A percentile compares a stretch with the other conserved stretches of the same genome.
Conservation (phyloP, 2,888 invertebrate species). For the Rapana venosa region DNA sequence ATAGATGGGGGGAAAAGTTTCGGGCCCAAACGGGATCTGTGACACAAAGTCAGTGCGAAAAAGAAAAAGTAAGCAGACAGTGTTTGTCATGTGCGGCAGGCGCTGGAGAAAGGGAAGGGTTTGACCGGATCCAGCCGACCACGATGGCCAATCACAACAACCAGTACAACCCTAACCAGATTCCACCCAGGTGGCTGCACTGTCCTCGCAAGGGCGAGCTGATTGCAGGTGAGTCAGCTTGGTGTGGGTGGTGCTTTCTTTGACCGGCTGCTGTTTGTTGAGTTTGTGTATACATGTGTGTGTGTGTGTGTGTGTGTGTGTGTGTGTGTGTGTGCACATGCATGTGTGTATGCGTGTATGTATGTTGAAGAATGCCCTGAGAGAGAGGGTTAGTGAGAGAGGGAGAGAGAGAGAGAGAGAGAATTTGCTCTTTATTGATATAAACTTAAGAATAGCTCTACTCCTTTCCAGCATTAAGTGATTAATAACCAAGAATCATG, state of each 20-base stretch:
- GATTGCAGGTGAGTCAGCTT: conserved; percentile 69
- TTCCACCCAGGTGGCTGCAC: conserved; percentile 79
- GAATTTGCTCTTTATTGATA: no score
- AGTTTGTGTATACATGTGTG: no score
- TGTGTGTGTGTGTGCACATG: background rate
- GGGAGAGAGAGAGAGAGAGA: no score
- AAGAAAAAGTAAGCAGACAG: no score
- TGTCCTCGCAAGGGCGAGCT: conserved; percentile 79
- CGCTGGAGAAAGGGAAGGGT: no score
- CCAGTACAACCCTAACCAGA: conserved; percentile 49
- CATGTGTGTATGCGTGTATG: background rate
- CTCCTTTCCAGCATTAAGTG: background rate
- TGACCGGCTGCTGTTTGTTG: background rate
- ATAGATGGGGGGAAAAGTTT: no score
- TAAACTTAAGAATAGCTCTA: no score
- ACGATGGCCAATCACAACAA: conserved; percentile 46
- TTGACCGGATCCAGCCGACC: background rate
- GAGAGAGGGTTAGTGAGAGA: no score
- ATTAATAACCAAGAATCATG: no score
- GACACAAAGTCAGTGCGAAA: no score
- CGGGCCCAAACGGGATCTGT: no score
- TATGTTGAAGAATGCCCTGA: no score
- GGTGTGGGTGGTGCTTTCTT: background rate
- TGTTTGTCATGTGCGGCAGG: background rate
- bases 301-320: background rate